Conservation (phyloP, 2,888 invertebrate species). For the Drosophila prostipennis region DNA sequence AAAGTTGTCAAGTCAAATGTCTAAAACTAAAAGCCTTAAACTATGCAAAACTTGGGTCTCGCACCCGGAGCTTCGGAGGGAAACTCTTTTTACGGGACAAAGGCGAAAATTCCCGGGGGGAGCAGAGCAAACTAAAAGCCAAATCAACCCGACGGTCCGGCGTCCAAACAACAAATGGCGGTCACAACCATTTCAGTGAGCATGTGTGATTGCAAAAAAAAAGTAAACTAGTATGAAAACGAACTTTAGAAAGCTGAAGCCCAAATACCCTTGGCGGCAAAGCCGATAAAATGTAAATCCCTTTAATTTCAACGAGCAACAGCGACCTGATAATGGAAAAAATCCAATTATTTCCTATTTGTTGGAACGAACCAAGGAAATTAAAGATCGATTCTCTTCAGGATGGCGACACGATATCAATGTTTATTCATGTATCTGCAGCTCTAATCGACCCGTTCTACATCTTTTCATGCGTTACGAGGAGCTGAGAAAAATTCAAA, state of each 20-base stretch:
- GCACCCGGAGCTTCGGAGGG: constrained; percentile 12
- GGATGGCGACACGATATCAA: too few species aligned
- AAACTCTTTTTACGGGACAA: constrained; percentile 52
- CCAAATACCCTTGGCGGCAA: background rate
- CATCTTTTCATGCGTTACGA: background rate
- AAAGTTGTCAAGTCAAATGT: constrained; percentile 63
- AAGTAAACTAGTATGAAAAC: background rate
- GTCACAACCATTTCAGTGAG: constrained; percentile 45
- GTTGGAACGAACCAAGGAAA: too few species aligned
- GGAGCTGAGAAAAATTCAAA: background rate
- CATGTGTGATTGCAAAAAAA: constrained; percentile 52
- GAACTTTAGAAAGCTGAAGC: constrained; percentile 3
- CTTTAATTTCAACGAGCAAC: background rate
- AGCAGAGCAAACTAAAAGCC: constrained; percentile 44
- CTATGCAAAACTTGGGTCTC: constrained; percentile 48
- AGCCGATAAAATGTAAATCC: too few species aligned
- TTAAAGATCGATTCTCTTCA: too few species aligned
- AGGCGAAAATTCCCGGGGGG: constrained; percentile 59
- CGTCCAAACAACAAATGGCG: constrained; percentile 75
- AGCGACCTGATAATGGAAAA: background rate
- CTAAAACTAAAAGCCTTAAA: constrained; percentile 70
- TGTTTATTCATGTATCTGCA: too few species aligned
- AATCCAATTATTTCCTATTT: background rate
- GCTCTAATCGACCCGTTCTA: background rate
- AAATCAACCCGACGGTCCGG: constrained; percentile 59